Evolutionary conservation across 2,888 invertebrate species (phyloP).

Genomic region (Brachynemurus nebulosus): DNA sequence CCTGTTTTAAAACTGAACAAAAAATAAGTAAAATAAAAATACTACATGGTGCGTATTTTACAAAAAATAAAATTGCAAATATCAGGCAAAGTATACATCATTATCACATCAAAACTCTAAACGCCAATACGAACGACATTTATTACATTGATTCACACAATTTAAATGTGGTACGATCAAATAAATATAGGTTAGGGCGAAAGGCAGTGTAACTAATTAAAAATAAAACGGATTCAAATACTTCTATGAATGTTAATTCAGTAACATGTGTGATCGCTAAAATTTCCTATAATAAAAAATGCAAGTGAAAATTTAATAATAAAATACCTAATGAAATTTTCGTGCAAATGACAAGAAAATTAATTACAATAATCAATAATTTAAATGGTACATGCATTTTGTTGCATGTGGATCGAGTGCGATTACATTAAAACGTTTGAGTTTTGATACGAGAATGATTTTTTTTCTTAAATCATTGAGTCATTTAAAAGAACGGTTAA

Average conservation of each 20-base stretch:
- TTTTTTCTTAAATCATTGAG: not conserved
- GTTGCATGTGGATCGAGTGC: conserved; percentile 6
- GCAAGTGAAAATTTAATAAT: not conserved
- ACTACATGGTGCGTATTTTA: not conserved
- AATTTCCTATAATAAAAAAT: not conserved
- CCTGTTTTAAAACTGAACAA: no score
- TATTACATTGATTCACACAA: conserved; percentile 2
- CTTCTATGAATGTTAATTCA: no score
- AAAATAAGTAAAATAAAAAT: not conserved
- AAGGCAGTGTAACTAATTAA: no score
- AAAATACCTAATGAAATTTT: no score
- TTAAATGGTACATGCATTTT: conserved; percentile 4
- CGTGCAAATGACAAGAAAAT: conserved; percentile 2
- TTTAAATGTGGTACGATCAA: not conserved
- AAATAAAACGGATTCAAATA: no score
- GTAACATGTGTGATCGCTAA: not conserved
- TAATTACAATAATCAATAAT: not conserved
- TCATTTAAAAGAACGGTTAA: conserved; percentile 6
- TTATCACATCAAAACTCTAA: conserved; percentile 16
- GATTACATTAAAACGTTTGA: conserved; percentile 7
- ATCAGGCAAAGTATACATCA: conserved; percentile 12
- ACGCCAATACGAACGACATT: conserved; percentile 4
- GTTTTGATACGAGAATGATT: conserved; percentile 10
- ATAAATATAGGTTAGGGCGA: no score
- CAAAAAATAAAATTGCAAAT: not conserved